Base-by-base conservation (phyloP, 2,797 vertebrate genomes). In the Helarctos malayanus region DNA sequence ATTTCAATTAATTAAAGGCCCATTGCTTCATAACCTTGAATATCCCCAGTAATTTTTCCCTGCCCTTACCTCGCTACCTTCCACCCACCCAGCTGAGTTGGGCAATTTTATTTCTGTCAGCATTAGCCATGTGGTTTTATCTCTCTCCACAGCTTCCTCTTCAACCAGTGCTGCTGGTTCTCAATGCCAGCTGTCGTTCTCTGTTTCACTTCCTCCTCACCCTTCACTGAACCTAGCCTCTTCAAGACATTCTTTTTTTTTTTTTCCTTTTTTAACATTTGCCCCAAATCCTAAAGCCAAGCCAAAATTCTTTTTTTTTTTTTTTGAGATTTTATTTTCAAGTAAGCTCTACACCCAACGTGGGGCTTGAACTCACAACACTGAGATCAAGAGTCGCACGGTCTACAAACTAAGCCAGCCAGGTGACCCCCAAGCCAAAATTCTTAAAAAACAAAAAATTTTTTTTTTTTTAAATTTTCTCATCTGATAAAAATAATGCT, bases 151-250 rank as follows among this genome's bases (percentile, higher is more conserved):
- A 91, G n/a, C 38, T 89, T 94, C 84, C 47, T 86, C 13, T 86
- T 86, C 21, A 81, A 49, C 14, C 68, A 76, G 11, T 57, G 21
- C 54, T 71, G 38, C 71, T 71, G 45, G n/a, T 76, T 93, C 45
- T 91, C 59, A 57, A 2, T 52, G 47, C 19, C 19, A 29, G 41
- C 47, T 65, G 19, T 13, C 45, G 59, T 54, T 61, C 3, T 27
- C 14, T n/a, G 14, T 68, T 84, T 81, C 47, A 94, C 61, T 96
- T 92, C 85, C 84, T 89, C 59, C 83, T 87, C 23, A n/a, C 6
- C 11, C 35, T 86, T 91, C 25, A 23, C 27, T 47, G 49, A 92
- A 96, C 56, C 16, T 49, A 29, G 47, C 54, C 59, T 81, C 86
- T 9, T 91, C 45, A 78, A 82, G 52, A 92, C 13, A 73, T 79